These are phyloP conservation scores for Nesogale talazaci DNA, from an alignment of 2,113 vertebrate genomes.

Conservation along the genomic window DNA sequence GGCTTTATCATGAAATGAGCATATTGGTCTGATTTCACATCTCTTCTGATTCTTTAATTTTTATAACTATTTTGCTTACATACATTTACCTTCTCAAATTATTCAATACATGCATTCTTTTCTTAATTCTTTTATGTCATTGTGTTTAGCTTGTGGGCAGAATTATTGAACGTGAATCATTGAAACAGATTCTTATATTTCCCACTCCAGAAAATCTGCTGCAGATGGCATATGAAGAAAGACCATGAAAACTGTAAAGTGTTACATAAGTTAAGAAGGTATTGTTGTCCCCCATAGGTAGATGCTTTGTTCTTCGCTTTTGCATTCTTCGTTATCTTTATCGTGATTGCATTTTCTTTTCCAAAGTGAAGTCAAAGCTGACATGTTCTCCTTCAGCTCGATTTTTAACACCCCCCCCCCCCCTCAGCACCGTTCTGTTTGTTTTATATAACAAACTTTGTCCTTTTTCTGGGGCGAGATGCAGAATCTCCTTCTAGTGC, in stretches of 20 bases:
- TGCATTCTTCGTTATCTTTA: conserved; percentile 46
- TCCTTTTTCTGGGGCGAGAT: neutral
- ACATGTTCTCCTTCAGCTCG: conserved; percentile 16
- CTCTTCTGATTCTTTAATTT: conserved; percentile 48
- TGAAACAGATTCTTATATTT: conserved; percentile 49
- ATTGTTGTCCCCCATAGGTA: conserved; percentile 6
- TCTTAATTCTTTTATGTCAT: conserved; percentile 27
- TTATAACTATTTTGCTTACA: conserved; percentile 54
- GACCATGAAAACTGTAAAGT: conserved; percentile 53
- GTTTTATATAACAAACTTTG: neutral
- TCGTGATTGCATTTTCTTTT: conserved; percentile 66
- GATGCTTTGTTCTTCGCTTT: conserved; percentile 51
- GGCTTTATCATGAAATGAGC: conserved; percentile 47
- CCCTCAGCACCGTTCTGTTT: conserved; percentile 32
- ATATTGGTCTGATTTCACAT: conserved; percentile 46
- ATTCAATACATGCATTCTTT: conserved; percentile 11
- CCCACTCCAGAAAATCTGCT: conserved; percentile 58
- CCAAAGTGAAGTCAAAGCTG: conserved; percentile 35
- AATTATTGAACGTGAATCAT: conserved; percentile 59
- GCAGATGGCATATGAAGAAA: conserved; percentile 46
- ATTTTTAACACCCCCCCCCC: conserved; percentile 43
- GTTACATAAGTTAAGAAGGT: conserved; percentile 16
- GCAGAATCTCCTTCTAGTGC: neutral
- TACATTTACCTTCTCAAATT: conserved; percentile 55
- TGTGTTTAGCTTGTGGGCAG: conserved; percentile 55